A percentile compares a stretch with the other conserved stretches of the same genome.
Conservation (phyloP, 2,797 vertebrate genomes). For the Eleutherodactylus coqui region DNA sequence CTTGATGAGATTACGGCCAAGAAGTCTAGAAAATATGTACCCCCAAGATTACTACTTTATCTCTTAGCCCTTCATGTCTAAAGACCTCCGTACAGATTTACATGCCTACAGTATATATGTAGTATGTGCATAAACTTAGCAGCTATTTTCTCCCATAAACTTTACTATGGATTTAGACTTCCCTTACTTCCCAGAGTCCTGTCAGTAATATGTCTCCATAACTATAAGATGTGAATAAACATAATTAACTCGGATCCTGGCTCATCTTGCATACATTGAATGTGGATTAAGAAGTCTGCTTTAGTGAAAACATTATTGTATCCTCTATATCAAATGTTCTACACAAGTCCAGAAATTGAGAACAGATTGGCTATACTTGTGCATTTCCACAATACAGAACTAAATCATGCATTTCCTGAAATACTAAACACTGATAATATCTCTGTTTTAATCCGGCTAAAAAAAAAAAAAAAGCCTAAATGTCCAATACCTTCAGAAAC, state of each 20-base stretch:
- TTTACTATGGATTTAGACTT: too few relatives aligned
- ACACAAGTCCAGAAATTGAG: neutral
- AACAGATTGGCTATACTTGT: slow-evolving; percentile 3
- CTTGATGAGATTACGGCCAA: neutral
- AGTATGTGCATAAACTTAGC: too few relatives aligned
- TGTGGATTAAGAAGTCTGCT: neutral
- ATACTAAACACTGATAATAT: slow-evolving; percentile 36
- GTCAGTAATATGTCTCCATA: neutral
- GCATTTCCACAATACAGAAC: slow-evolving; percentile 25
- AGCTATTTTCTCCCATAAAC: too few relatives aligned
- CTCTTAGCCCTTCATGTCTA: too few relatives aligned
- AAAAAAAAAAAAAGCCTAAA: slow-evolving; percentile 10
- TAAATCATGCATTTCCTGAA: slow-evolving; percentile 40
- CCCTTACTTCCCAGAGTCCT: too few relatives aligned
- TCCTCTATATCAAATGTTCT: slow-evolving; percentile 9
- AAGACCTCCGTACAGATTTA: too few relatives aligned
- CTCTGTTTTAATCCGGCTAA: slow-evolving; percentile 24
- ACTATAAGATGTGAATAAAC: neutral
- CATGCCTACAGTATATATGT: too few relatives aligned
- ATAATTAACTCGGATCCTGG: neutral
- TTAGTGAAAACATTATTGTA: neutral
- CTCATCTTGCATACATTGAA: neutral
- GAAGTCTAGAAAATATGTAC: too few relatives aligned
- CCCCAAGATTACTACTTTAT: too few relatives aligned
- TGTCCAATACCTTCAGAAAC: slow-evolving; percentile 12